phyloP scores from a whole-genome alignment of 2,113 vertebrate species.

The Nothoprocta pentlandii region DNA sequence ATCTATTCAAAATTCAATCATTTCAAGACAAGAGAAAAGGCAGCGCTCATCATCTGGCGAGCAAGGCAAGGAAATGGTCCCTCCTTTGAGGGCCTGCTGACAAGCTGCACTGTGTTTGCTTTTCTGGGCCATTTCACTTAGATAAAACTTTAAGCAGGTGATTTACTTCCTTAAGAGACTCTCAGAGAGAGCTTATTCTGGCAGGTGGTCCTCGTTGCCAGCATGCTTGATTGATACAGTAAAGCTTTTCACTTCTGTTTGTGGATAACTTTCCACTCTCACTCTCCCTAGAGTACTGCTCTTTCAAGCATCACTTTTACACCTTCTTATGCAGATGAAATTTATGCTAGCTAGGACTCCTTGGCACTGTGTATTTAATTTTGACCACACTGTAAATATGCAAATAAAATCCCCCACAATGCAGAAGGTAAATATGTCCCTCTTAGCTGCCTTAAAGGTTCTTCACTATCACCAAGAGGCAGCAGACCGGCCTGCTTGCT shows the following conservation, averaged over 20 bases:
- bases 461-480: slow-evolving; percentile 24
- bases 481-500: slow-evolving; percentile 19
- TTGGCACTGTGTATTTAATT: slow-evolving; percentile 45
- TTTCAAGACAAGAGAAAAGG: background rate
- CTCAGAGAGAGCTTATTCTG: slow-evolving; percentile 63
- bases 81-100: slow-evolving; percentile 45
- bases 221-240: slow-evolving; percentile 60
- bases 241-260: slow-evolving; percentile 25
- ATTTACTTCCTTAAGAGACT: slow-evolving; percentile 70
- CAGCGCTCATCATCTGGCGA: background rate
- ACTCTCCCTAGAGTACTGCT: background rate
- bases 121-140: slow-evolving; percentile 74
- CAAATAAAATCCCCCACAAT: slow-evolving; percentile 4
- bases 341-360: background rate
- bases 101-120: slow-evolving; percentile 48
- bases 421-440: slow-evolving; percentile 20
- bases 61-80: slow-evolving; percentile 20
- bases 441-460: slow-evolving; percentile 34
- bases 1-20: background rate
- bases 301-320: slow-evolving; percentile 49
- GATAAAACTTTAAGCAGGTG: slow-evolving; percentile 73
- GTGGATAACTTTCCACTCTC: slow-evolving; percentile 25
- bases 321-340: slow-evolving; percentile 16
- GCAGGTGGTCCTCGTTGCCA: slow-evolving; percentile 68
- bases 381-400: slow-evolving; percentile 30